These are phyloP conservation scores for Piprites chloris DNA, from an alignment of 2,113 vertebrate genomes.

Conservation along the genomic window DNA sequence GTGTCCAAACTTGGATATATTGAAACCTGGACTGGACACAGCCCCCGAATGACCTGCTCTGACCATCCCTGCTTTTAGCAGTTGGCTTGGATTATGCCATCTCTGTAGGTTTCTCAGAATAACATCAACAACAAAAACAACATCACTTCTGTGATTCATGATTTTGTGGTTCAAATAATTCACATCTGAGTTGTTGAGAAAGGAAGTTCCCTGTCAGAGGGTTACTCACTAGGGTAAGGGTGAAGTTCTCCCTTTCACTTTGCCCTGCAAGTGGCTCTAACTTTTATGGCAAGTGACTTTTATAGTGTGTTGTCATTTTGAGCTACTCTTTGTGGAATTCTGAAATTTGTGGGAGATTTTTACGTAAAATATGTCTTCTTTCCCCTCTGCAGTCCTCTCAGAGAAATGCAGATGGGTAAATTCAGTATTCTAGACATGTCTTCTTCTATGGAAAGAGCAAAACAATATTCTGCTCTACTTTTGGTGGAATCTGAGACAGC, in stretches of 20 bases:
- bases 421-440: neutral
- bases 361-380: neutral
- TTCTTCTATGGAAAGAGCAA: neutral
- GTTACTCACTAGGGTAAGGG: neutral
- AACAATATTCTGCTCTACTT: neutral
- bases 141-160: neutral
- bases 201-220: neutral
- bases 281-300: neutral
- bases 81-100: fast-evolving
- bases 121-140: neutral
- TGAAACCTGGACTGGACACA: neutral
- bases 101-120: neutral
- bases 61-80: neutral
- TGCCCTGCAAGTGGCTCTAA: neutral
- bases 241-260: neutral
- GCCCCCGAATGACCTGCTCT: neutral
- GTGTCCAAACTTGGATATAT: neutral
- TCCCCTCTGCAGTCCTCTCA: neutral
- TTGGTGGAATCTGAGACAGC: neutral
- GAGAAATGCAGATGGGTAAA: neutral
- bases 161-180: neutral
- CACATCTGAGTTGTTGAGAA: neutral
- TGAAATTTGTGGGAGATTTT: neutral
- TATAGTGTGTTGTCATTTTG: neutral
- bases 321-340: neutral